These are phyloP conservation scores for Rhea pennata DNA, from an alignment of 2,113 vertebrate species.

Conservation along the genomic window DNA sequence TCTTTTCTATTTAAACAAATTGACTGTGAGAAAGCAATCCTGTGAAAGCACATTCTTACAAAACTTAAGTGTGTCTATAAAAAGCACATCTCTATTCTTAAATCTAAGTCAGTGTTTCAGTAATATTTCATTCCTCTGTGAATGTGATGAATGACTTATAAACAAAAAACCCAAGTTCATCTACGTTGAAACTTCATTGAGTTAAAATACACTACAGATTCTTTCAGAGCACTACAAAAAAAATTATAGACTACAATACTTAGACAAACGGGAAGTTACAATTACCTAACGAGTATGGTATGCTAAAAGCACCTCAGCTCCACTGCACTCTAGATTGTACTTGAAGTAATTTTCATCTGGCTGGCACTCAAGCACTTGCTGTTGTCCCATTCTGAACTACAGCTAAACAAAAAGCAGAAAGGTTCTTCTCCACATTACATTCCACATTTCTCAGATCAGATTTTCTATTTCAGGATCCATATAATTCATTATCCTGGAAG, in stretches of 20 bases:
- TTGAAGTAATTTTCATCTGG: constrained; percentile 48
- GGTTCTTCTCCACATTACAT: background rate
- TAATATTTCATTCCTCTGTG: background rate
- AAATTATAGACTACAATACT: background rate
- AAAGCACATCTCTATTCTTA: background rate
- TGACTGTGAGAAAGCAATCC: background rate
- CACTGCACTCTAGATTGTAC: constrained; percentile 36
- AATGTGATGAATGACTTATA: background rate
- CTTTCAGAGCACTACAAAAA: background rate
- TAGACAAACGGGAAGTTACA: background rate
- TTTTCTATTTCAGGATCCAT: constrained; percentile 13
- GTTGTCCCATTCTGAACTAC: background rate
- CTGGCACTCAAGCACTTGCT: constrained; percentile 5
- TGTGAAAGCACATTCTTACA: background rate
- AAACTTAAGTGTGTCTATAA: background rate
- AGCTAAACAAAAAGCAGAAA: constrained; percentile 30
- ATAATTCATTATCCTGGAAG: background rate
- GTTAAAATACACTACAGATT: background rate
- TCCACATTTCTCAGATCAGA: constrained; percentile 23
- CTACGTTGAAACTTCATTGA: background rate
- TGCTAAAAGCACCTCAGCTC: constrained; percentile 23
- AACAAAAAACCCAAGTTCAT: background rate
- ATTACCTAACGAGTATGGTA: constrained; percentile 23
- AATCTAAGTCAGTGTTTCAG: background rate
- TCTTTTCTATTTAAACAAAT: constrained; percentile 11